phyloP scores from a whole-genome alignment of 2,888 invertebrate genomes.

The Callosobruchus maculatus region DNA sequence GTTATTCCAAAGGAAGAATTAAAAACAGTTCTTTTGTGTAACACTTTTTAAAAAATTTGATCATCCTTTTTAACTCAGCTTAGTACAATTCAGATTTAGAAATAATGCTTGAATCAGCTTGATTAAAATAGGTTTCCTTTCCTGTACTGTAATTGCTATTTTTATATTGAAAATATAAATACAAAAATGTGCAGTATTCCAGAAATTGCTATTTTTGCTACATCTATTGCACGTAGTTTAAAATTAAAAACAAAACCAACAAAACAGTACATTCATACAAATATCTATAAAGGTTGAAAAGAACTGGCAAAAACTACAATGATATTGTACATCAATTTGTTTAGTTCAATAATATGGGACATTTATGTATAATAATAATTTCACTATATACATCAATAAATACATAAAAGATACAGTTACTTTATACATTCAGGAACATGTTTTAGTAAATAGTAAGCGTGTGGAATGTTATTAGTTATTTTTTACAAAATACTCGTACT shows the following conservation, averaged over 20 bases:
- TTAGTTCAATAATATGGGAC: slow-evolving; percentile 16
- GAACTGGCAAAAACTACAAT: not conserved
- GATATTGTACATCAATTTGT: slow-evolving; percentile 3
- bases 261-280: not conserved
- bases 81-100: too few relatives aligned
- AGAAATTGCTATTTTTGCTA: not conserved
- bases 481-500: not conserved
- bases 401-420: slow-evolving; percentile 28
- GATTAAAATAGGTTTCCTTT: too few relatives aligned
- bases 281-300: not conserved
- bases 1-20: too few relatives aligned
- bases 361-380: slow-evolving; percentile 29
- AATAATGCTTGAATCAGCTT: too few relatives aligned
- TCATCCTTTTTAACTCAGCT: too few relatives aligned
- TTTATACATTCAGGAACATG: slow-evolving; percentile 44
- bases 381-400: slow-evolving; percentile 31
- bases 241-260: not conserved
- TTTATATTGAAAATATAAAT: not conserved
- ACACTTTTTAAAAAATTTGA: too few relatives aligned
- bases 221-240: not conserved
- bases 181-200: not conserved
- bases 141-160: too few relatives aligned
- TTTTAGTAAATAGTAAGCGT: slow-evolving; percentile 38
- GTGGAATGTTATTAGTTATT: slow-evolving; percentile 37
- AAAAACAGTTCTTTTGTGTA: too few relatives aligned